phyloP scores from a whole-genome alignment of 2,888 invertebrate species.

The Xanthia togata region DNA sequence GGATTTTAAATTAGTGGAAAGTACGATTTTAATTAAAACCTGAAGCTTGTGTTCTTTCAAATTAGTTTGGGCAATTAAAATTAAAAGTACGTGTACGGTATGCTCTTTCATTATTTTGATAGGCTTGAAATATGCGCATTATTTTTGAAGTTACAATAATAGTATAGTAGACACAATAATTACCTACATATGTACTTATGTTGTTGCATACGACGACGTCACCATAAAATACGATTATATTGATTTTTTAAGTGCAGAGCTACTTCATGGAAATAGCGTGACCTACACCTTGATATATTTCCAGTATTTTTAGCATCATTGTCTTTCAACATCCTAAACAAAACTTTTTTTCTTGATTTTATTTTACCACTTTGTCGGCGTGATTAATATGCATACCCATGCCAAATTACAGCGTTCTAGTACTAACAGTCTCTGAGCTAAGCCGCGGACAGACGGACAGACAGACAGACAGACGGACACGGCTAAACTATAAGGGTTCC shows the following conservation, averaged over 20 bases:
- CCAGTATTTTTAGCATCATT: neutral
- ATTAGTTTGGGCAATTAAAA: conserved; percentile 23
- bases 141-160: conserved; percentile 6
- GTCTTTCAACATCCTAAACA: no score
- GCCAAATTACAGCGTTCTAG: no score
- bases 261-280: conserved; percentile 26
- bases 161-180: neutral
- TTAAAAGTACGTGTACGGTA: conserved; percentile 23
- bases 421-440: no score
- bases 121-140: conserved; percentile 4
- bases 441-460: no score
- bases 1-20: conserved; percentile 47
- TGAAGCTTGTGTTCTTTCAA: conserved; percentile 41
- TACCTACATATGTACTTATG: no score
- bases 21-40: conserved; percentile 52
- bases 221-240: conserved; percentile 23
- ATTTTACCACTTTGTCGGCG: no score
- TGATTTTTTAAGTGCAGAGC: conserved; percentile 39
- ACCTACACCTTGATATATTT: conserved; percentile 8
- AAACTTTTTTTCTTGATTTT: no score
- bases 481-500: no score
- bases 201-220: neutral
- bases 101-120: neutral
- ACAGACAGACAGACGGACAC: no score
- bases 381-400: no score